phyloP scores from a whole-genome alignment of 2,113 vertebrate genomes.

The Geococcyx californianus region DNA sequence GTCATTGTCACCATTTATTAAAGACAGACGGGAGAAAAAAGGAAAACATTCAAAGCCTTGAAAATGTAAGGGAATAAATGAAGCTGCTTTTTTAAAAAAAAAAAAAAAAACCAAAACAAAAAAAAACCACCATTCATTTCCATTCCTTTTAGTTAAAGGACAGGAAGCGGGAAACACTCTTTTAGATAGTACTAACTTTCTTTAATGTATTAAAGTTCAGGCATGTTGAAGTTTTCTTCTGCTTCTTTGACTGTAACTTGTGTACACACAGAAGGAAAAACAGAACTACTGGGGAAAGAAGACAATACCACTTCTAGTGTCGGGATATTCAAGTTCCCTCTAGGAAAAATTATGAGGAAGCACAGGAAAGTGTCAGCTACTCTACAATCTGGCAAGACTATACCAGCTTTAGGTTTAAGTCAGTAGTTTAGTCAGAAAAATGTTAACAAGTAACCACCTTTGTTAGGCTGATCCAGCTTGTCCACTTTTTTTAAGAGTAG shows the following conservation, averaged over 20 bases:
- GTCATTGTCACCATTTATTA: not conserved
- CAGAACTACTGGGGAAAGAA: not conserved
- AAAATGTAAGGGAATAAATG: not conserved
- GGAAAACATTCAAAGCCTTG: not conserved
- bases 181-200: not conserved
- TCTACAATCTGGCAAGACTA: not conserved
- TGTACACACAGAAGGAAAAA: not conserved
- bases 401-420: not conserved
- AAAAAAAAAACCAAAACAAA: too few species aligned
- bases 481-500: not conserved
- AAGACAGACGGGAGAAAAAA: fast-evolving
- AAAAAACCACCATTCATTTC: not conserved
- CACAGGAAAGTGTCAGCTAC: not conserved
- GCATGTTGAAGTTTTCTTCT: not conserved
- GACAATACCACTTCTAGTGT: not conserved
- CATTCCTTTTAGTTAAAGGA: not conserved
- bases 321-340: not conserved
- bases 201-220: not conserved
- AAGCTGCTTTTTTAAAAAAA: not conserved
- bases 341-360: not conserved
- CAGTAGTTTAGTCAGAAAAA: not conserved
- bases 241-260: not conserved
- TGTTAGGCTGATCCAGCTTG: not conserved
- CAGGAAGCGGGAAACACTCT: not conserved
- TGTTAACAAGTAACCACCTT: not conserved